These are phyloP conservation scores for Euzetes globulus DNA, from an alignment of 2,888 invertebrate species.

Conservation along the genomic window DNA sequence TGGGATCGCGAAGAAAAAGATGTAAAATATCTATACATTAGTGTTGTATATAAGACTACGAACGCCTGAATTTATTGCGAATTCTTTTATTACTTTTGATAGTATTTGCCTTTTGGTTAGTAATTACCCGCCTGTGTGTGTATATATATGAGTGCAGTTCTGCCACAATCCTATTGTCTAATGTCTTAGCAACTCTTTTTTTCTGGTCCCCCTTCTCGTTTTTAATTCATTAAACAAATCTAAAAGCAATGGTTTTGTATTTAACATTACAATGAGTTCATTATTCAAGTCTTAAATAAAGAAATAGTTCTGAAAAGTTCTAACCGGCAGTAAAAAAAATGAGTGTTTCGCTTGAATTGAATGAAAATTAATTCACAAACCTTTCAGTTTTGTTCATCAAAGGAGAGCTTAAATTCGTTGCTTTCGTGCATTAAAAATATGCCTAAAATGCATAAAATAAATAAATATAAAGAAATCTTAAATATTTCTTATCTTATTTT, in stretches of 20 bases:
- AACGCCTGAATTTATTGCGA: too few relatives aligned
- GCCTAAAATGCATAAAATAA: too few relatives aligned
- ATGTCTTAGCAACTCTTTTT: neutral
- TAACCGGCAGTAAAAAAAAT: neutral
- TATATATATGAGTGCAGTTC: neutral
- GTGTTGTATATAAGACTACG: neutral
- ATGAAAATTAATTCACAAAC: neutral
- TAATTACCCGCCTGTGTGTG: neutral
- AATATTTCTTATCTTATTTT: too few relatives aligned
- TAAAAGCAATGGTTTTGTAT: neutral
- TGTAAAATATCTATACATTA: neutral
- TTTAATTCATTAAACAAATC: neutral
- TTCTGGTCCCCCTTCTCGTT: neutral
- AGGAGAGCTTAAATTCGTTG: neutral
- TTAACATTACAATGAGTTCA: constrained; percentile 2
- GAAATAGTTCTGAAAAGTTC: neutral
- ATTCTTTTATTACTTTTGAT: too few relatives aligned
- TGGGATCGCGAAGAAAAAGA: neutral
- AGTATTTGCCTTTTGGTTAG: neutral
- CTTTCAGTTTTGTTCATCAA: neutral
- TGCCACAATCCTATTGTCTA: constrained; percentile 4
- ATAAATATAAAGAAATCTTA: too few relatives aligned
- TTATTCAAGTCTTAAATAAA: neutral
- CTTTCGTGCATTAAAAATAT: too few relatives aligned
- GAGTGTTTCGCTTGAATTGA: neutral